Conservation (phyloP, 2,797 vertebrate species). For the Siniperca undulata region DNA sequence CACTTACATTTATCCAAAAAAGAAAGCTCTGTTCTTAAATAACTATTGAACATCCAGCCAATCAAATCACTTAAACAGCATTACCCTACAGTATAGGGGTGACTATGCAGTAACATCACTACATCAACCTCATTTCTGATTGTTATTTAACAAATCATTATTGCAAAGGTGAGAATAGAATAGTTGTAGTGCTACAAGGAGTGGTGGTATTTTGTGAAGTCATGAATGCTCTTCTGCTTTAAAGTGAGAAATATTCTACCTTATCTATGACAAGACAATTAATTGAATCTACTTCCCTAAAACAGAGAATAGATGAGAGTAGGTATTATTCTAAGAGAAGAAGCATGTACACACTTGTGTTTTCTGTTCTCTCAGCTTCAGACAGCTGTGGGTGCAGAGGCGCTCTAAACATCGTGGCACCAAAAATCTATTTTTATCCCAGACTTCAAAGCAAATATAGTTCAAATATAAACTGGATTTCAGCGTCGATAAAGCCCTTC, state of each 20-base stretch:
- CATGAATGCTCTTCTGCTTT: background rate
- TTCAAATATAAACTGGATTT: conserved; percentile 8
- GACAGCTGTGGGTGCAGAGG: background rate
- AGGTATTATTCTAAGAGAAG: background rate
- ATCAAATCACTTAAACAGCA: background rate
- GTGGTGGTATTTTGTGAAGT: background rate
- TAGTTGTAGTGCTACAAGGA: background rate
- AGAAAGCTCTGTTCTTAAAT: too few relatives aligned
- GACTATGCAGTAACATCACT: background rate
- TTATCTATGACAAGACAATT: background rate
- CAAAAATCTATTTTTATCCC: conserved; percentile 43
- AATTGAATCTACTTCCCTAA: too few relatives aligned
- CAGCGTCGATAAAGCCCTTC: background rate
- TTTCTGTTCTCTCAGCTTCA: conserved; percentile 7
- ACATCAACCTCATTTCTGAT: background rate
- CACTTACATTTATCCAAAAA: too few relatives aligned
- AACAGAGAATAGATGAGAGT: background rate
- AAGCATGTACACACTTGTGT: background rate
- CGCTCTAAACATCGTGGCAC: background rate
- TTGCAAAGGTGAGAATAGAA: background rate
- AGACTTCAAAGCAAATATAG: conserved; percentile 48
- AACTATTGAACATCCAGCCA: background rate
- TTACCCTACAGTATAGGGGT: background rate
- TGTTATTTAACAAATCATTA: background rate
- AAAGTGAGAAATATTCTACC: background rate